Evolutionary conservation across 2,797 vertebrate species (phyloP).

Genomic region (Tangara arthus): DNA sequence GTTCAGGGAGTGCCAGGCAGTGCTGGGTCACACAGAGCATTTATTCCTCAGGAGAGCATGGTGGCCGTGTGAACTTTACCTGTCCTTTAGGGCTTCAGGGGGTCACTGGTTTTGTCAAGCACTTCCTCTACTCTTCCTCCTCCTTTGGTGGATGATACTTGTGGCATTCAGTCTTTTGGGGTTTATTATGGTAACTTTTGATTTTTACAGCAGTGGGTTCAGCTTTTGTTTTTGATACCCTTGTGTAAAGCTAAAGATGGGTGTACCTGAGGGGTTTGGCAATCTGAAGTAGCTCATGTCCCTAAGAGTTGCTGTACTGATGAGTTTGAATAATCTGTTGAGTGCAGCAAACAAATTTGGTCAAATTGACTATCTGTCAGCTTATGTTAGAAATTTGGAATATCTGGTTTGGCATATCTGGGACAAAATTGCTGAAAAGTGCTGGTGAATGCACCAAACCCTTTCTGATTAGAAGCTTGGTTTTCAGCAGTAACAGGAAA

Average conservation of each 20-base stretch:
- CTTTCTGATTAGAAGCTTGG: not conserved
- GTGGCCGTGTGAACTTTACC: not conserved
- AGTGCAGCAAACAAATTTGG: not conserved
- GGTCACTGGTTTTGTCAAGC: not conserved
- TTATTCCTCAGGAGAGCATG: not conserved
- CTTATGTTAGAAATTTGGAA: not conserved
- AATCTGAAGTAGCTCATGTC: not conserved
- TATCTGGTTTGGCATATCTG: not conserved
- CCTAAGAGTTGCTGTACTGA: not conserved
- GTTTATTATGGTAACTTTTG: not conserved
- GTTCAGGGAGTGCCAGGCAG: not conserved
- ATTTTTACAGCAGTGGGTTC: not conserved
- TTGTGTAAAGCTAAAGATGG: not conserved
- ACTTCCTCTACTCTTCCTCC: not conserved
- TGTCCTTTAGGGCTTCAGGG: not conserved
- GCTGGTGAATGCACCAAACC: not conserved
- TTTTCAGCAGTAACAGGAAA: not conserved
- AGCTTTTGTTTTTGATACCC: not conserved
- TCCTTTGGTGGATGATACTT: not conserved
- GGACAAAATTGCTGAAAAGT: not conserved
- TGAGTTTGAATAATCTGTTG: not conserved
- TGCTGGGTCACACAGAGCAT: not conserved
- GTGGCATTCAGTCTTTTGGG: not conserved
- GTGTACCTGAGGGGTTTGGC: not conserved
- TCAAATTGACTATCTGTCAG: not conserved